A percentile compares a stretch with the other conserved stretches of the same genome.
Conservation (phyloP, 2,797 vertebrate genomes). For the Sebastes steindachneri region DNA sequence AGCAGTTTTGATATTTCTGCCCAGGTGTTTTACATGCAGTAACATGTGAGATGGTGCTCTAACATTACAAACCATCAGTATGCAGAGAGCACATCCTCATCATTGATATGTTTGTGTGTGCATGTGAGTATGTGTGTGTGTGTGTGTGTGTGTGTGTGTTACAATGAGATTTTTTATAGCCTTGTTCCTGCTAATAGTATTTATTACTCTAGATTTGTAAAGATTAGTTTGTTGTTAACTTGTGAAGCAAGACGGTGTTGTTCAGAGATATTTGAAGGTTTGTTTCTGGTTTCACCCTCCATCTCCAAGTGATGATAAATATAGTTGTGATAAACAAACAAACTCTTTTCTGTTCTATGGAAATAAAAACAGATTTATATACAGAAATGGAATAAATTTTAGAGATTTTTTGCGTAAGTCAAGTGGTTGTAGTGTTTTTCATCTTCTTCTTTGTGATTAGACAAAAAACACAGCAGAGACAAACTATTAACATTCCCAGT, state of each 20-base stretch:
- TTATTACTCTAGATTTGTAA: constrained; percentile 82
- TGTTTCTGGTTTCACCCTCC: constrained; percentile 57
- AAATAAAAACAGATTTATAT: constrained; percentile 79
- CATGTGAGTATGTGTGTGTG: constrained; percentile 4
- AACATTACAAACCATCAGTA: constrained; percentile 27
- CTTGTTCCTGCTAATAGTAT: constrained; percentile 78
- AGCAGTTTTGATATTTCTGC: constrained; percentile 36
- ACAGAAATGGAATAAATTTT: constrained; percentile 76
- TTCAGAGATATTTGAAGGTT: constrained; percentile 64
- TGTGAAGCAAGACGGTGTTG: constrained; percentile 70
- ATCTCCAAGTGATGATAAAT: constrained; percentile 67
- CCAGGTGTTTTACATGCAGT: constrained; percentile 69
- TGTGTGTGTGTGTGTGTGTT: constrained; percentile 22
- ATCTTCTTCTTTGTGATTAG: constrained; percentile 43
- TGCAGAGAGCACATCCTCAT: constrained; percentile 43
- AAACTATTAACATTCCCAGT: constrained; percentile 65
- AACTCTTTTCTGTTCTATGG: constrained; percentile 65
- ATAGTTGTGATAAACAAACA: constrained; percentile 59
- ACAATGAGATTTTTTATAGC: constrained; percentile 62
- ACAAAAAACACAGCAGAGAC: constrained; percentile 8
- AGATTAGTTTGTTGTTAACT: constrained; percentile 73
- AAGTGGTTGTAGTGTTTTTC: constrained; percentile 43
- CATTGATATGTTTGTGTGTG: constrained; percentile 29
- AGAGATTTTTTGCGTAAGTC: constrained; percentile 53
- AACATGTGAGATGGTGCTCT: constrained; percentile 56